A percentile compares a stretch with the other conserved stretches of the same genome.
Evolutionary conservation across 2,888 invertebrate species (phyloP).

Genomic region (Patella depressa): DNA sequence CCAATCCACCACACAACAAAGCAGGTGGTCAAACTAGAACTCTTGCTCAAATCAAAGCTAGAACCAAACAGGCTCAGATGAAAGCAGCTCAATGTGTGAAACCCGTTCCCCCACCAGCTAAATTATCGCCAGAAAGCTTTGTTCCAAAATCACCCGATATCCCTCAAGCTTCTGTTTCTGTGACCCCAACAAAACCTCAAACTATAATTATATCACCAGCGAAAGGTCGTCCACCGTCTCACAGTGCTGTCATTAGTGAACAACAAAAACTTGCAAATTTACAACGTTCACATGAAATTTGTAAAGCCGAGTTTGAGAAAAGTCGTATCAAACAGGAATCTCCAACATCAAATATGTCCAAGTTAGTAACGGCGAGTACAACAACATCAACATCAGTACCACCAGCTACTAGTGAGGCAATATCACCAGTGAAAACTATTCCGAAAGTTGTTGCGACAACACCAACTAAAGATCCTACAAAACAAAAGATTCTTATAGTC

Average conservation of each 20-base stretch:
- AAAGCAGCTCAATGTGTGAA: background rate
- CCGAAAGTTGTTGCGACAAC: constrained; percentile 16
- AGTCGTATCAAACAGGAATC: constrained; percentile 72
- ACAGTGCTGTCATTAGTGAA: constrained; percentile 17
- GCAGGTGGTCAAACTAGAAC: constrained; percentile 56
- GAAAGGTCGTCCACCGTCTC: background rate
- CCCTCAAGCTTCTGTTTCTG: background rate
- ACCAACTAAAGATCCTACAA: background rate
- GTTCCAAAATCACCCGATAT: background rate
- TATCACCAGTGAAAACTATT: constrained; percentile 4
- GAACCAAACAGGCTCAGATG: constrained; percentile 35
- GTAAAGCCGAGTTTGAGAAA: constrained; percentile 85
- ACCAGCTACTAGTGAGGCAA: constrained; percentile 11
- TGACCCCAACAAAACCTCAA: background rate
- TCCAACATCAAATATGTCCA: background rate
- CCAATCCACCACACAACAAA: background rate
- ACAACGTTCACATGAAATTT: constrained; percentile 93
- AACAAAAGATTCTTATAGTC: constrained; percentile 15
- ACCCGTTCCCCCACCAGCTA: background rate
- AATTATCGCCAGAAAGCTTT: background rate
- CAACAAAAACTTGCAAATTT: constrained; percentile 80
- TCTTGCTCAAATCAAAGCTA: constrained; percentile 63
- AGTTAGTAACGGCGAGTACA: background rate
- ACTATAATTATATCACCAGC: background rate
- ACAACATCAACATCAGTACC: background rate